phyloP scores from a whole-genome alignment of 2,888 invertebrate genomes.

The Apamea monoglypha region DNA sequence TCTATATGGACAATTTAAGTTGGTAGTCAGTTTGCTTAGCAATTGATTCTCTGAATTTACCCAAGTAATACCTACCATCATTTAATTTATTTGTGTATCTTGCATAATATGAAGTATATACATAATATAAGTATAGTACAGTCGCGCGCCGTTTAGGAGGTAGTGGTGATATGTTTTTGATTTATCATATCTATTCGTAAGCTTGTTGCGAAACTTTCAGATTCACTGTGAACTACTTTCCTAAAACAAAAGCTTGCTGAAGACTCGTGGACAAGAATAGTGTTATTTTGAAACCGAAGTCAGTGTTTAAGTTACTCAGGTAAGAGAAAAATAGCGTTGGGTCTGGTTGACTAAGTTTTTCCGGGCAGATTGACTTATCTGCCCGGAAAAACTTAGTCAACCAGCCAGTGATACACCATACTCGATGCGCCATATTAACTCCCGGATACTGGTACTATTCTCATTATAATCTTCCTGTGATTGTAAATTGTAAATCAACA shows the following conservation, averaged over 20 bases:
- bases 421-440: neutral
- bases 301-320: neutral
- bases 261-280: neutral
- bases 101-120: neutral
- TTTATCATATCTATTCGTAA: neutral
- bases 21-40: too few species aligned
- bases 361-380: neutral
- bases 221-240: neutral
- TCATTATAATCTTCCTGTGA: conserved; percentile 12
- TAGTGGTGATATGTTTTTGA: neutral
- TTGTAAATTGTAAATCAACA: conserved; percentile 33
- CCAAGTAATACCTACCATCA: neutral
- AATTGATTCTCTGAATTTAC: too few species aligned
- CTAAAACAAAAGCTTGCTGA: neutral
- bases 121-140: too few species aligned
- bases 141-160: neutral
- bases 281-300: neutral
- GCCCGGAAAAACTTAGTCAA: too few species aligned
- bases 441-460: neutral
- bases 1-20: too few species aligned
- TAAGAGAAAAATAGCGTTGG: neutral
- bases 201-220: neutral
- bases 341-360: neutral
- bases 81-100: neutral
- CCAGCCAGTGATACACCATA: neutral